These are phyloP conservation scores for Mongoloraphidia duomilia DNA, from an alignment of 2,888 invertebrate species.

Conservation along the genomic window DNA sequence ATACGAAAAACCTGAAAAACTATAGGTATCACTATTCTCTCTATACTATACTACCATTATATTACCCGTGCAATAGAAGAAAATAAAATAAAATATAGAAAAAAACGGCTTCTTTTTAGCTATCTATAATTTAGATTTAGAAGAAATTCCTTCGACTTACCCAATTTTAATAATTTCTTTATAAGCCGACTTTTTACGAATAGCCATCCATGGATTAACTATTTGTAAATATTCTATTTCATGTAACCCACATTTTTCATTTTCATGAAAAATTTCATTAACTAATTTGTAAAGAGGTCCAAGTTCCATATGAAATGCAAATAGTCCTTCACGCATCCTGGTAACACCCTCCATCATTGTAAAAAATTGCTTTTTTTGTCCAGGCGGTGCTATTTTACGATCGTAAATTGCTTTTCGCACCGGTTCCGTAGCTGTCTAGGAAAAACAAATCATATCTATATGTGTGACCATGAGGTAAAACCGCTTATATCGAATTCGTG, in stretches of 20 bases:
- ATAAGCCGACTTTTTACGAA: slow-evolving; percentile 36
- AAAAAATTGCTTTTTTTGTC: slow-evolving; percentile 40
- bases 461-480: no score
- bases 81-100: no score
- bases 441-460: slow-evolving; percentile 15
- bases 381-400: slow-evolving; percentile 44
- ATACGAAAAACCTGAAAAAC: no score
- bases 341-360: slow-evolving; percentile 42
- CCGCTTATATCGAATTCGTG: no score
- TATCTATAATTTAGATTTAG: background rate
- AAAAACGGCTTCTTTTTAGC: no score
- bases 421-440: slow-evolving; percentile 46
- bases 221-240: slow-evolving; percentile 42
- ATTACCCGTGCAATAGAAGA: no score
- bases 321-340: slow-evolving; percentile 42
- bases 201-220: slow-evolving; percentile 38
- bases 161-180: slow-evolving; percentile 39
- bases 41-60: no score
- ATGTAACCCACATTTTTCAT: slow-evolving; percentile 54
- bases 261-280: slow-evolving; percentile 48
- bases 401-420: slow-evolving; percentile 44
- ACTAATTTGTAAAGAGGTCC: slow-evolving; percentile 51
- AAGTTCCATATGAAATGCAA: slow-evolving; percentile 53
- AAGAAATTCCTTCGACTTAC: slow-evolving; percentile 23
- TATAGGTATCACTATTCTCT: no score